A percentile compares a stretch with the other conserved stretches of the same genome.
Conservation (phyloP, 2,113 vertebrate genomes). For the Sylvicapra grimmia region DNA sequence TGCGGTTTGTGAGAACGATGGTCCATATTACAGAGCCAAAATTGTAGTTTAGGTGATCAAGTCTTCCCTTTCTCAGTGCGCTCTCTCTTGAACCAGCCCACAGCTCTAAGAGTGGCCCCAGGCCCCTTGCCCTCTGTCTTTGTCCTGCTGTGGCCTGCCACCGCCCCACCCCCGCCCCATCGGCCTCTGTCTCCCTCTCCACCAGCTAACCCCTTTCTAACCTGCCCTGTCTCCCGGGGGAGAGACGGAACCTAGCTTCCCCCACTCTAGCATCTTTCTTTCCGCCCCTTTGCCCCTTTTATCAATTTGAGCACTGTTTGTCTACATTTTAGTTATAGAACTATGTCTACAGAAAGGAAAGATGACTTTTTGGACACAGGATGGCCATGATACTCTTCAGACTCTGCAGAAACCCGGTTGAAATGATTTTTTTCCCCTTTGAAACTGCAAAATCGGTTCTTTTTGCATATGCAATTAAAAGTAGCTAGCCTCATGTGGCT, state of each 20-base stretch:
- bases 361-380: neutral
- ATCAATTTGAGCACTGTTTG: neutral
- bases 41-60: neutral
- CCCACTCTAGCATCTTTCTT: neutral
- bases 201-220: neutral
- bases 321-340: neutral
- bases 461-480: neutral
- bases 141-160: neutral
- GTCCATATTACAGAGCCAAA: neutral
- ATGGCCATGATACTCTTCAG: neutral
- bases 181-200: neutral
- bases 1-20: rapidly evolving
- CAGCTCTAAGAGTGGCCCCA: neutral
- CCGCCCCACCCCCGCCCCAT: neutral
- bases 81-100: neutral
- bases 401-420: neutral
- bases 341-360: neutral
- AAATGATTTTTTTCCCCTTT: neutral
- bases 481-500: neutral
- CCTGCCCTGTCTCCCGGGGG: rapidly evolving
- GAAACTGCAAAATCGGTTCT: neutral
- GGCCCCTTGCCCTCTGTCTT: neutral
- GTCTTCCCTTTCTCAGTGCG: neutral
- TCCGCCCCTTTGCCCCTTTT: neutral
- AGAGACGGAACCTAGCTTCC: neutral